Percentiles rank a stretch among this genome's conserved stretches.
Conservation (phyloP, 2,797 vertebrate genomes). For the Geotrypetes seraphini region DNA sequence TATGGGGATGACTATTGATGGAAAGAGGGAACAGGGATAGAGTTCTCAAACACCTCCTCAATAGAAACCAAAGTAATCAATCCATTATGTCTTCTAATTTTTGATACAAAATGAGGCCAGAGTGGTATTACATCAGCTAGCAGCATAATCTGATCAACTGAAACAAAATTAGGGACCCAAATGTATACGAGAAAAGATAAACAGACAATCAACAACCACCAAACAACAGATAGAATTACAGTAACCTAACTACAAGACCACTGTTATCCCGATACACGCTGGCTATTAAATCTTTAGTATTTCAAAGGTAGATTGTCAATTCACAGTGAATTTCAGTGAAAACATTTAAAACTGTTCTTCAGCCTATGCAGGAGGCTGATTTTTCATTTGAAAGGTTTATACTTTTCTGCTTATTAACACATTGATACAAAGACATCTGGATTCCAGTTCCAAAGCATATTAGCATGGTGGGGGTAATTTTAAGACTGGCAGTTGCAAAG, state of each 20-base stretch:
- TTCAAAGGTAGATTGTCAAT: conserved; percentile 13
- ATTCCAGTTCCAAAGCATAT: background rate
- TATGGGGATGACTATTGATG: too few relatives aligned
- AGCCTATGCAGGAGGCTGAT: too few relatives aligned
- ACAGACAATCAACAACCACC: background rate
- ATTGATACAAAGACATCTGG: background rate
- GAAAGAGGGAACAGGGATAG: conserved; percentile 25
- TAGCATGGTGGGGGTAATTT: too few relatives aligned
- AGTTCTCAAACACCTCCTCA: conserved; percentile 14
- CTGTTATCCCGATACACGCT: background rate
- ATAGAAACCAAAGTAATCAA: conserved; percentile 17
- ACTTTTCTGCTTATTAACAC: background rate
- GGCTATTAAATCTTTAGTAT: conserved; percentile 3
- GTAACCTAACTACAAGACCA: conserved; percentile 4
- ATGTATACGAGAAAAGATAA: too few relatives aligned
- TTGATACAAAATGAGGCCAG: conserved; percentile 39
- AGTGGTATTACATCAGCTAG: conserved; percentile 36
- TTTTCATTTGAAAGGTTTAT: background rate
- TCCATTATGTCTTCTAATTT: conserved; percentile 1
- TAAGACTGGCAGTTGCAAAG: too few relatives aligned
- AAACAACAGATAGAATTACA: conserved; percentile 1
- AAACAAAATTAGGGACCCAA: conserved; percentile 5
- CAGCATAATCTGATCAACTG: conserved; percentile 36
- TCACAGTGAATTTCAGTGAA: conserved; percentile 30
- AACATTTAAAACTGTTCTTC: too few relatives aligned